Conservation (phyloP, 2,888 invertebrate species). For the Mycalesis mineus region DNA sequence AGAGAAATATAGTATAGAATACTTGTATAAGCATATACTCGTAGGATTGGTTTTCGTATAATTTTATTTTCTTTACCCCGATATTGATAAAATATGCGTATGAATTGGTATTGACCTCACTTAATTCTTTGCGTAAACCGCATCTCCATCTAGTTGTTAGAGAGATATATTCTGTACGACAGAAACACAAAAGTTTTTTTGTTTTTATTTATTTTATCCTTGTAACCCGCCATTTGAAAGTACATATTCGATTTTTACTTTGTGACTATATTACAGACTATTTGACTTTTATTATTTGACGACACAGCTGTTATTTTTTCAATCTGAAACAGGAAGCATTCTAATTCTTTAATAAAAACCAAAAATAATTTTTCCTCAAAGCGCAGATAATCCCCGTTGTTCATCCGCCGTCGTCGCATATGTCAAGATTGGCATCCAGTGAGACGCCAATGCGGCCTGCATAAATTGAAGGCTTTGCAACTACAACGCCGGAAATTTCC, state of each 20-base stretch:
- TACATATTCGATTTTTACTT: too few species aligned
- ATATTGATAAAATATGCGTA: too few species aligned
- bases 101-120: too few species aligned
- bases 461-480: constrained; percentile 70
- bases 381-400: constrained; percentile 49
- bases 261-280: not conserved
- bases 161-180: too few species aligned
- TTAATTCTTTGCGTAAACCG: too few species aligned
- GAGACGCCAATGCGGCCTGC: constrained; percentile 61
- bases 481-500: constrained; percentile 64
- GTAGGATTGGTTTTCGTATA: too few species aligned
- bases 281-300: not conserved
- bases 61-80: too few species aligned
- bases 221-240: too few species aligned
- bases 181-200: too few species aligned
- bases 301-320: not conserved
- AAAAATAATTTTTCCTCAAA: constrained; percentile 7
- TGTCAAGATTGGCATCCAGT: constrained; percentile 64
- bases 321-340: not conserved
- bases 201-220: too few species aligned
- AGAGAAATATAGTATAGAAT: not conserved
- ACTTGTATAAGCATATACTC: not conserved
- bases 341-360: not conserved
- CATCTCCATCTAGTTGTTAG: too few species aligned
- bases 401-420: constrained; percentile 42